Evolutionary conservation across 2,113 vertebrate species (phyloP).

Genomic region (western clawed frog (Xenopus tropicalis)): DNA sequence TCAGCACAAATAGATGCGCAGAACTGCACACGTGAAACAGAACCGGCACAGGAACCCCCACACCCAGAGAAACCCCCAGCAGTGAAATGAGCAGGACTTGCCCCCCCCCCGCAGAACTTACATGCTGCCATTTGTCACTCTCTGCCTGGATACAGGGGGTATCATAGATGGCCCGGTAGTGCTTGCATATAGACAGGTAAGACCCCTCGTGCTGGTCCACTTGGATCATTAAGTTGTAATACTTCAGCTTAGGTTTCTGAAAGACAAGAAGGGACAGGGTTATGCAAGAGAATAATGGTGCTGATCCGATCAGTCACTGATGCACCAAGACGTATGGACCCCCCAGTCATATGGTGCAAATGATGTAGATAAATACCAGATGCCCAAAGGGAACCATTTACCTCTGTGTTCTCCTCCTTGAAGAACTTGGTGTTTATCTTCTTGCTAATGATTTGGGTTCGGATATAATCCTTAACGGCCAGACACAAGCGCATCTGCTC

Average conservation of each 20-base stretch:
- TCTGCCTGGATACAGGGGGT: conserved; percentile 96
- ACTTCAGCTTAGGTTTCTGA: conserved; percentile 93
- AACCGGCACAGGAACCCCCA: too few species aligned
- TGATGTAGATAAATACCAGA: too few species aligned
- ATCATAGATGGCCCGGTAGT: conserved; percentile 96
- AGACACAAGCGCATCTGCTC: conserved; percentile 98
- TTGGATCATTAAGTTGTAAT: conserved; percentile 98
- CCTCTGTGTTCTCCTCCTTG: conserved; percentile 91
- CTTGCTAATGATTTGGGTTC: conserved; percentile 98
- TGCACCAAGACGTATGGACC: too few species aligned
- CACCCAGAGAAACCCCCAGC: too few species aligned
- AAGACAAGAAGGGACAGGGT: conserved; percentile 19
- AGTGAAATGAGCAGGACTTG: too few species aligned
- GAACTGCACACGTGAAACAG: too few species aligned
- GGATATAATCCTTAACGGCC: conserved; percentile 96
- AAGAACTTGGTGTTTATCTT: conserved; percentile 99
- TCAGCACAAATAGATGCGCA: too few species aligned
- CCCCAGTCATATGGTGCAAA: too few species aligned
- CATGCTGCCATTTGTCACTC: conserved; percentile 95
- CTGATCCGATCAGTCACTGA: background rate
- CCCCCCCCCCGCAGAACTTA: conserved; percentile 57
- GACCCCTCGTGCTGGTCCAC: conserved; percentile 96
- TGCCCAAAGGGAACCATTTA: conserved; percentile 50
- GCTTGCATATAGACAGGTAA: conserved; percentile 96
- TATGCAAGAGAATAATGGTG: background rate